phyloP scores from a whole-genome alignment of 2,113 vertebrate species.

The Sturnira hondurensis region DNA sequence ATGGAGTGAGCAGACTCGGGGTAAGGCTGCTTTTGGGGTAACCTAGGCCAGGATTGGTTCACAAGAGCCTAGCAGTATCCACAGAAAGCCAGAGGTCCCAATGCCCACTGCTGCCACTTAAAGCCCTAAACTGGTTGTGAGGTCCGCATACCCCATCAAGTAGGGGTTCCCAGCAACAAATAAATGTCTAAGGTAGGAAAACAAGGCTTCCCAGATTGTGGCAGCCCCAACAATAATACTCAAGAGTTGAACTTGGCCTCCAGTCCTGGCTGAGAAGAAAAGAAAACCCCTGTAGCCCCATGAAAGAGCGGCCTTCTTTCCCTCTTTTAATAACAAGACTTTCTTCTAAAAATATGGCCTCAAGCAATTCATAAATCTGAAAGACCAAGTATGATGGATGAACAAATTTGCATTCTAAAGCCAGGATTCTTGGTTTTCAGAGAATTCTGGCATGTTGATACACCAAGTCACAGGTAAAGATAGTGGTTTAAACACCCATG shows the following conservation, averaged over 20 bases:
- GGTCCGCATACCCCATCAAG: not conserved
- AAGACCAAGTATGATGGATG: not conserved
- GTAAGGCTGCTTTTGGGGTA: not conserved
- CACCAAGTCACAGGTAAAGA: not conserved
- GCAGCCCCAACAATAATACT: constrained; percentile 83
- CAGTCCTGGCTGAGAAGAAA: constrained; percentile 75
- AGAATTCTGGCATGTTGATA: not conserved
- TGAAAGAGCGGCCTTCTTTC: constrained; percentile 49
- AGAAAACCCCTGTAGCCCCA: constrained; percentile 65
- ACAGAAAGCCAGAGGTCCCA: not conserved
- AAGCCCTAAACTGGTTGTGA: not conserved
- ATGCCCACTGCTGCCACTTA: not conserved
- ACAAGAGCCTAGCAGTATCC: not conserved
- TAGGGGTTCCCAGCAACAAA: not conserved
- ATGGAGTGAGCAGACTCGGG: no score
- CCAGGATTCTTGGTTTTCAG: not conserved
- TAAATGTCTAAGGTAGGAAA: constrained; percentile 93
- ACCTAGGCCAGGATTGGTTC: not conserved
- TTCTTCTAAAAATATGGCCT: not conserved
- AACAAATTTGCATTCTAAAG: constrained; percentile 1
- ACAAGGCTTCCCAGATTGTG: constrained; percentile 78
- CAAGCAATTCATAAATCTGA: not conserved
- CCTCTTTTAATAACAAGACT: not conserved
- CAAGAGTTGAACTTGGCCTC: constrained; percentile 84
- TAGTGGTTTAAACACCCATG: not conserved